Conservation (phyloP, 2,888 invertebrate genomes). For the Pycnomerus fuliginosus region DNA sequence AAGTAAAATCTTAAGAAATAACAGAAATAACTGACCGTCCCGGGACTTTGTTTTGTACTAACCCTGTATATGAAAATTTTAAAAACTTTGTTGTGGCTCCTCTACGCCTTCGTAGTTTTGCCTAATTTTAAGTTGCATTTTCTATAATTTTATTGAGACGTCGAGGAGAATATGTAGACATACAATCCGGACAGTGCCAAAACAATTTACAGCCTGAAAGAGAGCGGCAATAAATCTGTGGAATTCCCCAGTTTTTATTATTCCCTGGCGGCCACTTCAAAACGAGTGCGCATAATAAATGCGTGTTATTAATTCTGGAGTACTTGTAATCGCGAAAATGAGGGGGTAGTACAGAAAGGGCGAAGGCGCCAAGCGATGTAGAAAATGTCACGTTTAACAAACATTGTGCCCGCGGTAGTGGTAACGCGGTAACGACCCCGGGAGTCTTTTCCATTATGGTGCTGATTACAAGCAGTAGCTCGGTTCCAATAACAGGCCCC, state of each 20-base stretch:
- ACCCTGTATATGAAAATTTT: too few species aligned
- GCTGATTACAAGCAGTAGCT: slow-evolving; percentile 27
- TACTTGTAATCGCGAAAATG: slow-evolving; percentile 19
- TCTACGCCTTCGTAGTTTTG: too few species aligned
- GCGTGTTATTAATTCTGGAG: slow-evolving; percentile 22
- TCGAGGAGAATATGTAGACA: too few species aligned
- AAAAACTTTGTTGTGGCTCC: too few species aligned
- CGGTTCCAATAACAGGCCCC: slow-evolving; percentile 25
- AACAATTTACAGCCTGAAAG: too few species aligned
- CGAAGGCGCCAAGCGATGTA: slow-evolving; percentile 6
- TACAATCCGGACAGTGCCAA: too few species aligned
- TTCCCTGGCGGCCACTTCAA: slow-evolving; percentile 28
- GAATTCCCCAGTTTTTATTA: slow-evolving; percentile 25
- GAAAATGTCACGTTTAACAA: slow-evolving; percentile 39
- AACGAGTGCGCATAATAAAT: slow-evolving; percentile 35
- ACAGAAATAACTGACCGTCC: too few species aligned
- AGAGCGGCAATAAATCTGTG: slow-evolving; percentile 4
- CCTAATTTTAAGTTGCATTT: too few species aligned
- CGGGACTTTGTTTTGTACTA: too few species aligned
- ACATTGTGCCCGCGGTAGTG: slow-evolving; percentile 35
- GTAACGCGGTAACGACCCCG: slow-evolving; percentile 16
- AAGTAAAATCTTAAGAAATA: too few species aligned
- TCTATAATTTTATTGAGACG: too few species aligned
- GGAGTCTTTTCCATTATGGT: slow-evolving; percentile 28
- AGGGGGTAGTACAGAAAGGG: slow-evolving; percentile 9